Evolutionary conservation across 2,113 vertebrate genomes (phyloP), one percentile per base, ranked within the genome.

Genomic region (Eupsittula cactorum): DNA sequence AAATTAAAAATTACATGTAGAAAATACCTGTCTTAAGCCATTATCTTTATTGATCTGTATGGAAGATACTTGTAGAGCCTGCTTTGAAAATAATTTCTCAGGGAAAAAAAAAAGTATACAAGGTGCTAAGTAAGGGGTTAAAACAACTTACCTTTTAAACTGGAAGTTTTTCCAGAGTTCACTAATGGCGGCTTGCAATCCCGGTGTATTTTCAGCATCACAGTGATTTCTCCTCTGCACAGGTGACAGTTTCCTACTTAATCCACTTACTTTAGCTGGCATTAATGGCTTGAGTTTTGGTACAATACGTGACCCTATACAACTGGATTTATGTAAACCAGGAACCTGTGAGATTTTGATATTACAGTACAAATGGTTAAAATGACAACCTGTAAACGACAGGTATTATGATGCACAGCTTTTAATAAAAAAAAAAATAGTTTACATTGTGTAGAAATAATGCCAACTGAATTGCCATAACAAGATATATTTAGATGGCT

Each of bases 101-200:
- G 33, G 20, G 1, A 17, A 46, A 60, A 57, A 41, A 39, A 62
- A n/a, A n/a, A 9, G 2, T 13, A 42, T 13, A 35, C 5, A 35
- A 3, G 8, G 4, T 69, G 15, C 2, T 44, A 73, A 73, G 10
- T 29, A 83, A 60, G 55, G 27, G 6, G 14, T 53, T 44, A 75
- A 89, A 94, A 25, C 13, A 83, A 97, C 98, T 95, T 77, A 99
- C 99, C 98, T 99, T 96, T 98, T 99, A 97, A 99, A 99, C 10
- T 98, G 98, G 93, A 99, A 99, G 92, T 97, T 99, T 88, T 98
- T 99, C 99, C 99, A 98, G 10, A 99, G 98, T 62, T 98, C 98
- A 55, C 97, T 98, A 97, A 99, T 98, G 71, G 99, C 99, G 41
- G 97, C 93, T 94, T 99, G 99, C 44, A 98, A 77, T 13, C 93